These are phyloP conservation scores for Phortica variegata DNA, from an alignment of 1,140 invertebrate genomes.

Conservation along the genomic window DNA sequence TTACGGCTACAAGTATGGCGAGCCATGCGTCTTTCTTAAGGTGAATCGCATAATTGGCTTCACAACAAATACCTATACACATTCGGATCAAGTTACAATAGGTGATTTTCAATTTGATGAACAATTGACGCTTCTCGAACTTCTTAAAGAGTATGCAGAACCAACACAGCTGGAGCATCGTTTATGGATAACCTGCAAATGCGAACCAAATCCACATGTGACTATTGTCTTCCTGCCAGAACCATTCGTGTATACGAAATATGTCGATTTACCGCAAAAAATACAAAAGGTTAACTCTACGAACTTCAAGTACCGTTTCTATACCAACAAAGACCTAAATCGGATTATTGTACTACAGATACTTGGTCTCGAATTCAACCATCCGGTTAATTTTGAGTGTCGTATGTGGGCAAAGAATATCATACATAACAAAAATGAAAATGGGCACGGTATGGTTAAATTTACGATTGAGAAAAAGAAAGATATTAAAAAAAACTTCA, in stretches of 20 bases:
- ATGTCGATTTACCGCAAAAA: slow-evolving; percentile 10
- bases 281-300: background rate
- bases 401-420: slow-evolving; percentile 33
- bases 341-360: slow-evolving; percentile 29
- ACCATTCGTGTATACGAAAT: slow-evolving; percentile 17
- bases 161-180: slow-evolving; percentile 9
- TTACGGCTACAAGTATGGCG: slow-evolving; percentile 19
- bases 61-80: slow-evolving; percentile 10
- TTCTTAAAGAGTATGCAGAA: slow-evolving; percentile 1
- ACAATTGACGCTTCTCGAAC: background rate
- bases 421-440: too few relatives aligned
- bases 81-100: slow-evolving; percentile 6
- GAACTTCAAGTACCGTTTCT: background rate
- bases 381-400: slow-evolving; percentile 11
- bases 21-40: slow-evolving; percentile 34
- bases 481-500: too few relatives aligned
- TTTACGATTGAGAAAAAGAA: slow-evolving; percentile 7
- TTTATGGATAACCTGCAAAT: slow-evolving; percentile 27
- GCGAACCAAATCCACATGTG: background rate
- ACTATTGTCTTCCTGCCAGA: slow-evolving; percentile 20
- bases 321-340: slow-evolving; percentile 18
- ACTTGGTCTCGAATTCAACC: slow-evolving; percentile 10
- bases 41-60: slow-evolving; percentile 34
- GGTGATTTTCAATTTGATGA: background rate
- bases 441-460: slow-evolving; percentile 8